These are phyloP conservation scores for Ctenopoma multispine DNA, from an alignment of 2,797 vertebrate genomes.

Conservation along the genomic window DNA sequence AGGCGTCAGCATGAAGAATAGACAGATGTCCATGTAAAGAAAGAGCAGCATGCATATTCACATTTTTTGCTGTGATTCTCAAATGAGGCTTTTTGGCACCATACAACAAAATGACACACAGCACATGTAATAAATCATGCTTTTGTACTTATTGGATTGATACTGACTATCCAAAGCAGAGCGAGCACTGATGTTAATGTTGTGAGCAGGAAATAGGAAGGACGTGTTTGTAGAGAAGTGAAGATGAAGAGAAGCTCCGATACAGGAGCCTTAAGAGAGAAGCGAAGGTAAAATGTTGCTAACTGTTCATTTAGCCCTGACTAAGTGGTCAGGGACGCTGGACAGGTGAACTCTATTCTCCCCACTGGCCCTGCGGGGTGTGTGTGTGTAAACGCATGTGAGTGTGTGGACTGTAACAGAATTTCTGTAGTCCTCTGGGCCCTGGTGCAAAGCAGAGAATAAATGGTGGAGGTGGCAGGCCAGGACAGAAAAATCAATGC, in stretches of 20 bases:
- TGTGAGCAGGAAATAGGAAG: conserved; percentile 1
- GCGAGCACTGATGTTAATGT: background rate
- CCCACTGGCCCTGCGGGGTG: conserved; percentile 86
- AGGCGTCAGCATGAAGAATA: conserved; percentile 58
- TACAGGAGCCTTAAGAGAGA: conserved; percentile 43
- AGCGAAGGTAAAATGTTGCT: conserved; percentile 83
- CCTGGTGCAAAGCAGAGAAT: conserved; percentile 99
- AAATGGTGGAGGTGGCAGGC: conserved; percentile 99
- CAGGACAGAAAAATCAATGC: conserved; percentile 99
- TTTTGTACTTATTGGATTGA: conserved; percentile 46
- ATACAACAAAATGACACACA: conserved; percentile 13
- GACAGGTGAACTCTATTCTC: conserved; percentile 99
- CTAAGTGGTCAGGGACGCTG: conserved; percentile 93
- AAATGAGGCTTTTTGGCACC: conserved; percentile 27
- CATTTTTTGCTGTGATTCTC: conserved; percentile 28
- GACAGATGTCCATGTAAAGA: conserved; percentile 66
- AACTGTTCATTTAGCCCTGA: conserved; percentile 96
- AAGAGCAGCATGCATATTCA: conserved; percentile 48
- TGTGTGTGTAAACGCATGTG: conserved; percentile 55
- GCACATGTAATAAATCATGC: conserved; percentile 19
- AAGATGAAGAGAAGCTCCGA: conserved; percentile 28
- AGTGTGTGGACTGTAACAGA: conserved; percentile 97
- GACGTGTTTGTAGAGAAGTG: conserved; percentile 11
- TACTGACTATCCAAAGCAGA: conserved; percentile 31
- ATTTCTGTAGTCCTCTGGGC: conserved; percentile 99